These are phyloP conservation scores for Carduelis carduelis DNA, from an alignment of 2,797 vertebrate species.

Conservation along the genomic window DNA sequence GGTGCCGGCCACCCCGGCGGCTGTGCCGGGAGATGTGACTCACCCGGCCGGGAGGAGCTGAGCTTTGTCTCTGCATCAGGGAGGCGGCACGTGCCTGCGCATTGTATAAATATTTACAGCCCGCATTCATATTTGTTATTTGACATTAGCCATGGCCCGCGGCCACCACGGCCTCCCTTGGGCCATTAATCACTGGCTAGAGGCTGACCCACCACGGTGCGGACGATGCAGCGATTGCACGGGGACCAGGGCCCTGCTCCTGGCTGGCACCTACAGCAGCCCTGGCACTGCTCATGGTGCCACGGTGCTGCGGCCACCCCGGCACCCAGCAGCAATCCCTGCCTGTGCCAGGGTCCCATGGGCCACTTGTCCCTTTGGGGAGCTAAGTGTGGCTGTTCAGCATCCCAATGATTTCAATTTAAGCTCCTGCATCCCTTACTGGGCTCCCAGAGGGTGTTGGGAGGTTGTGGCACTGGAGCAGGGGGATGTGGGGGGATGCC, in stretches of 20 bases:
- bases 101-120: slow-evolving; percentile 68
- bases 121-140: slow-evolving; percentile 63
- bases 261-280: neutral
- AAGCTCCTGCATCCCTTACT: neutral
- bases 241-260: neutral
- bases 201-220: slow-evolving; percentile 26
- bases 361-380: rapidly evolving
- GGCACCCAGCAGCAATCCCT: rapidly evolving
- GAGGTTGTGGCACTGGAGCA: neutral
- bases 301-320: rapidly evolving
- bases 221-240: neutral
- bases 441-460: neutral
- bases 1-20: neutral
- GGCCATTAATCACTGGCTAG: slow-evolving; percentile 40
- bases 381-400: neutral
- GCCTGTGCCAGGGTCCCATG: rapidly evolving
- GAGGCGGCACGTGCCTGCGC: slow-evolving; percentile 49
- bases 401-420: rapidly evolving
- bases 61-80: slow-evolving; percentile 21
- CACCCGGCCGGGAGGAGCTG: neutral
- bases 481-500: rapidly evolving
- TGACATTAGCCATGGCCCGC: slow-evolving; percentile 62
- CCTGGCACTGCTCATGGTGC: rapidly evolving
- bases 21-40: neutral
- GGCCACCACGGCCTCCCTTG: slow-evolving; percentile 48